These are phyloP conservation scores for Elaphurus davidianus DNA, from an alignment of 2,113 vertebrate genomes.

Conservation along the genomic window DNA sequence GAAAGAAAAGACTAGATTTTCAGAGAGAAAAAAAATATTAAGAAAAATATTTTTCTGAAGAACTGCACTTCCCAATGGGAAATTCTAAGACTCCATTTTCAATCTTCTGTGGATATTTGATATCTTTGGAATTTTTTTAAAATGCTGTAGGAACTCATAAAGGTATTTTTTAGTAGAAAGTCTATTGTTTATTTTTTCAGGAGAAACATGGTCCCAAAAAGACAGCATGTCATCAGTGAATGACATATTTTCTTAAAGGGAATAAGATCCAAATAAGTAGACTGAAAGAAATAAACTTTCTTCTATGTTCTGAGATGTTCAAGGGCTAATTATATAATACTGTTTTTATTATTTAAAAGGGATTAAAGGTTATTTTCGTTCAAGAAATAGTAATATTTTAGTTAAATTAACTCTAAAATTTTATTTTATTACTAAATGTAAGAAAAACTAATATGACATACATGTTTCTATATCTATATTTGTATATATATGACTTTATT, in stretches of 20 bases:
- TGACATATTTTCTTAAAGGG: not conserved
- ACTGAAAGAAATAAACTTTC: conserved; percentile 29
- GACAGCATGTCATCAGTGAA: not conserved
- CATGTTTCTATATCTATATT: not conserved
- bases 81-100: conserved; percentile 41
- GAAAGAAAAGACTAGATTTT: conserved; percentile 25
- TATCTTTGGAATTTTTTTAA: not conserved
- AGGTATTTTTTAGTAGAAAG: conserved; percentile 21
- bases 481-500: not conserved
- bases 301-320: conserved; percentile 37
- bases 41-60: conserved; percentile 45
- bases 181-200: conserved; percentile 22
- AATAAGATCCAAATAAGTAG: not conserved
- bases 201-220: not conserved
- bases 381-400: not conserved
- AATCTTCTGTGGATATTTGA: conserved; percentile 35
- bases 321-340: not conserved
- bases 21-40: not conserved
- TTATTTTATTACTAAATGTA: conserved; percentile 1
- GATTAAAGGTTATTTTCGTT: not conserved
- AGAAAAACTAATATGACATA: not conserved
- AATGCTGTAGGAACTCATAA: conserved; percentile 18
- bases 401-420: conserved; percentile 35
- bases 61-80: not conserved
- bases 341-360: not conserved